phyloP scores from a whole-genome alignment of 1,140 invertebrate genomes.

The Brachionus rotundiformis region DNA sequence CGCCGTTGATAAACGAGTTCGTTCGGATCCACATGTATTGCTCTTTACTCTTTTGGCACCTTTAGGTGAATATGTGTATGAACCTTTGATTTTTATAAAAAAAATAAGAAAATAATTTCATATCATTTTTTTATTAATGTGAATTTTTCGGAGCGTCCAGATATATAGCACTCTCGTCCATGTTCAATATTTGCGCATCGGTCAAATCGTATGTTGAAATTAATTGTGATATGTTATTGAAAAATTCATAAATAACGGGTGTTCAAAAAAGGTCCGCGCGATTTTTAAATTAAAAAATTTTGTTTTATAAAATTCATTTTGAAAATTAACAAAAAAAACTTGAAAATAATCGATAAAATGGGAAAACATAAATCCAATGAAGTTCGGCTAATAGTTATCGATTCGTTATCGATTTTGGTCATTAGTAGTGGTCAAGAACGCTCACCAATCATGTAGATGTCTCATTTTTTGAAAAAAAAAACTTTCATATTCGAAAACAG shows the following conservation, averaged over 20 bases:
- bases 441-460: too few species aligned
- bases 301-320: too few species aligned
- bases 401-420: too few species aligned
- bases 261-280: too few species aligned
- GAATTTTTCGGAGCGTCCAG: not conserved
- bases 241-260: conserved; percentile 21
- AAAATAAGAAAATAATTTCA: not conserved
- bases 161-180: conserved; percentile 18
- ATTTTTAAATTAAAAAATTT: too few species aligned
- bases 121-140: not conserved
- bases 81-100: not conserved
- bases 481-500: too few species aligned
- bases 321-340: too few species aligned
- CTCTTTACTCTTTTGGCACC: not conserved
- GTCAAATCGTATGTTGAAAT: not conserved
- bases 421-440: too few species aligned
- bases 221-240: not conserved
- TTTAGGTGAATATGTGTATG: not conserved
- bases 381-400: too few species aligned
- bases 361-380: too few species aligned
- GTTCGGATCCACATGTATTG: not conserved
- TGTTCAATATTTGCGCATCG: not conserved
- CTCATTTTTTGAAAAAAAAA: too few species aligned
- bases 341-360: too few species aligned
- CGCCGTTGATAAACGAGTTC: not conserved